Evolutionary conservation across 1,140 invertebrate genomes (phyloP), one percentile per base, ranked within the genome.

Genomic region (Oscheius sp.): DNA sequence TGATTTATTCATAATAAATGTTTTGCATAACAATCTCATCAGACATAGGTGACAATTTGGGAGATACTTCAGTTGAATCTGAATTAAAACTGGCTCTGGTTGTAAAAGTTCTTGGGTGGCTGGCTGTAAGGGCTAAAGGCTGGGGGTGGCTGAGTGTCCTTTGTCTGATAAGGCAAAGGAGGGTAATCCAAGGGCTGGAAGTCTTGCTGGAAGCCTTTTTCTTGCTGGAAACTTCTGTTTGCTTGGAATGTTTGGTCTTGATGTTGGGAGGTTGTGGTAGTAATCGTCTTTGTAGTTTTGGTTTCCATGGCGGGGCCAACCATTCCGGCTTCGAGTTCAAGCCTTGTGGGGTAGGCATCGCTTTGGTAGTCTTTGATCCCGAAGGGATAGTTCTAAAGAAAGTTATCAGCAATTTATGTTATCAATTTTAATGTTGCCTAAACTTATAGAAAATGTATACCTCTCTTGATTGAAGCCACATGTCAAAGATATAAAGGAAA

Each of bases 301-400:
- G 7, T 23, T 4, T 55, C 7, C 7, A 20, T 20, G 4, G 7
- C 49, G 28, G 49, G 49, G 4, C 7, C 7, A 23, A 7, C 49
- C 7, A 13, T 4, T 7, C 49, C 49, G 49, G 49, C 49, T 23
- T 55, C 49, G 23, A 55, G 49, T 55, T 55, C 7, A 4, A 23
- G 49, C 4, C 49, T 15, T 20, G 49, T 55, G 7, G 49, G 49
- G 23, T 55, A 55, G 23, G 49, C 49, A 55, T 23, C 49, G 28
- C 49, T 68, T 49, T 68, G 52, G 52, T 68, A 68, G 52, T 68
- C 67, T 55, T 68, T 68, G 35, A 49, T 55, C 38, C 49, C 55
- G 52, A 68, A 68, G 23, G 67, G 67, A 59, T 68, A 68, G 23
- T 68, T 68, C 67, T 68, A 55, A 68, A 68, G 36, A 3, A 49